Percentiles rank a stretch among this genome's conserved stretches.
Evolutionary conservation across 2,113 vertebrate genomes (phyloP).

Genomic region (Pygoscelis antarcticus): DNA sequence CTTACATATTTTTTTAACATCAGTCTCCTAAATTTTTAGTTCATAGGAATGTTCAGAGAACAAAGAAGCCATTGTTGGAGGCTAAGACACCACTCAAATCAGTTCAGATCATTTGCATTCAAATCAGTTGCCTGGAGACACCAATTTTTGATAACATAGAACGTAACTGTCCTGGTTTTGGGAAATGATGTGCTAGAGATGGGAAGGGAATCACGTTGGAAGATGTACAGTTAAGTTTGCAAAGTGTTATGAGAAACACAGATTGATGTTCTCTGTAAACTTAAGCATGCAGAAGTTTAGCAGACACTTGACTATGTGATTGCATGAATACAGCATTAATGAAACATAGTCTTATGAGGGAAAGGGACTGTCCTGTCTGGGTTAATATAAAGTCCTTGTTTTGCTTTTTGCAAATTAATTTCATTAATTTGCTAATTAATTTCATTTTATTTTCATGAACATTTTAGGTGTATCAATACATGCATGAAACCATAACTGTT

Average conservation of each 20-base stretch:
- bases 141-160: background rate
- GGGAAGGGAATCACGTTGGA: background rate
- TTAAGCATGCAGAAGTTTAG: background rate
- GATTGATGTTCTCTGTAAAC: background rate
- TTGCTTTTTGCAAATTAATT: conserved; percentile 57
- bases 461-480: conserved; percentile 97
- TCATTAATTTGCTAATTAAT: conserved; percentile 29
- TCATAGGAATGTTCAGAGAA: background rate
- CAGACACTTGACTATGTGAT: background rate
- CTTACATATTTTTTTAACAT: background rate
- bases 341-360: background rate
- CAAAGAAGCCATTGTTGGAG: background rate
- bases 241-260: background rate
- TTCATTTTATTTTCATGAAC: conserved; percentile 64
- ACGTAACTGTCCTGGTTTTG: background rate
- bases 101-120: background rate
- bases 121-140: background rate
- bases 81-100: background rate
- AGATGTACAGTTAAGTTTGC: background rate
- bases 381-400: background rate
- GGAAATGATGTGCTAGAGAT: background rate
- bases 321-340: background rate
- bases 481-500: conserved; percentile 99
- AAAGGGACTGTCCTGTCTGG: conserved; percentile 2
- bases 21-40: background rate